These are phyloP conservation scores for Ceyx cyanopectus DNA, from an alignment of 2,113 vertebrate species.

Conservation along the genomic window DNA sequence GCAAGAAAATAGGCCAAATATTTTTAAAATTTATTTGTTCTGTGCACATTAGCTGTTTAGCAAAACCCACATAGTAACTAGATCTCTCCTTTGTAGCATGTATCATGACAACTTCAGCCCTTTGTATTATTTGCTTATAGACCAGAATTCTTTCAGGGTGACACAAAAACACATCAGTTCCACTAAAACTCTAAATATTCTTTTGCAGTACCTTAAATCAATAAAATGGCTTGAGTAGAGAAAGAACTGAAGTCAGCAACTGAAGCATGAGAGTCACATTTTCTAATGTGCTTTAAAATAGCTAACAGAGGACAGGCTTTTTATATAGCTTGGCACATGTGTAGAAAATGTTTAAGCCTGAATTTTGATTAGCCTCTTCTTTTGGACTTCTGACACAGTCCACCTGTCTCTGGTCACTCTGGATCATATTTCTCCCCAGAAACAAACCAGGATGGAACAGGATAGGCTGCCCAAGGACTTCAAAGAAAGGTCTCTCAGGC, in stretches of 20 bases:
- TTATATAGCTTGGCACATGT: not conserved
- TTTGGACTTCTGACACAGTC: not conserved
- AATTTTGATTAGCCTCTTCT: conserved; percentile 16
- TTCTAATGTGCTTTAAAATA: conserved; percentile 35
- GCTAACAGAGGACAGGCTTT: conserved; percentile 15
- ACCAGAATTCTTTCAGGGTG: not conserved
- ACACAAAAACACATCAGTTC: not conserved
- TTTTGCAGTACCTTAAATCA: conserved; percentile 14
- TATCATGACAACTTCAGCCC: not conserved
- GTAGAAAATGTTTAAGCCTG: not conserved
- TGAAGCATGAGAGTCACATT: not conserved
- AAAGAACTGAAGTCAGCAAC: not conserved
- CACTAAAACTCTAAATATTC: not conserved
- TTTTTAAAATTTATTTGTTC: not conserved
- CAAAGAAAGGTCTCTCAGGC: not conserved
- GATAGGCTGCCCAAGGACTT: not conserved
- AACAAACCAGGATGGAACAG: not conserved
- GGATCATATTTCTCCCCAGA: not conserved
- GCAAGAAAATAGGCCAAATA: not conserved
- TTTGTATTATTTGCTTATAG: not conserved
- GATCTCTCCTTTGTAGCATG: not conserved
- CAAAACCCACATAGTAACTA: not conserved
- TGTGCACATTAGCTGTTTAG: not conserved
- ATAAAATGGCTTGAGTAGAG: not conserved
- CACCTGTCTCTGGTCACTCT: not conserved